A percentile compares a stretch with the other conserved stretches of the same genome.
phyloP scores from a whole-genome alignment of 2,797 vertebrate species.

The Phaenicophaeus curvirostris region DNA sequence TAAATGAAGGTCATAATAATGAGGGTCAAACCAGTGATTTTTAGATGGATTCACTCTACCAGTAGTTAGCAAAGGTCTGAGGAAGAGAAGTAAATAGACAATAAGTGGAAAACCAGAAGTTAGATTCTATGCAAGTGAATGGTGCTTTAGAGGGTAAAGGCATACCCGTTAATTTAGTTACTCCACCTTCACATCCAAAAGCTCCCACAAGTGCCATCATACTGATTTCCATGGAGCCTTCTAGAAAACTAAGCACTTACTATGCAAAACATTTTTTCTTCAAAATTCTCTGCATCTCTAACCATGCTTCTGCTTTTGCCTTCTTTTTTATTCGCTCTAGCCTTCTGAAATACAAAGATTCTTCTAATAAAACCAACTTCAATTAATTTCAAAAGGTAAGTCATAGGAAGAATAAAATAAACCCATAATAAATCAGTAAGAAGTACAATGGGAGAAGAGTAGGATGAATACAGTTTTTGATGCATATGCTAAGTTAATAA shows the following conservation, averaged over 20 bases:
- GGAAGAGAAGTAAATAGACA: not conserved
- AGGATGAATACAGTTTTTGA: not conserved
- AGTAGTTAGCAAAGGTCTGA: not conserved
- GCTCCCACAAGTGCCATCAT: not conserved
- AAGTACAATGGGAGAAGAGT: not conserved
- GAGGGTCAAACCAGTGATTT: not conserved
- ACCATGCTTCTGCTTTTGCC: not conserved
- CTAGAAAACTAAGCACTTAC: not conserved
- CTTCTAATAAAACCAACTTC: not conserved
- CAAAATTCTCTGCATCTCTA: not conserved
- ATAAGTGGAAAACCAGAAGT: not conserved
- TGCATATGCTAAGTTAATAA: not conserved
- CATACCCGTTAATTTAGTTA: fast-evolving
- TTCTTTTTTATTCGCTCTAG: not conserved
- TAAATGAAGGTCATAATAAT: not conserved
- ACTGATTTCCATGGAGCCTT: not conserved
- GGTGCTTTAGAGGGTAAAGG: not conserved
- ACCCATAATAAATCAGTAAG: fast-evolving
- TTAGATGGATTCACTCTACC: not conserved
- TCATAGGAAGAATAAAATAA: not conserved
- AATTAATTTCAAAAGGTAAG: not conserved
- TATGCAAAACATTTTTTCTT: not conserved
- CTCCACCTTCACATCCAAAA: not conserved
- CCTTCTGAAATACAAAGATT: not conserved
- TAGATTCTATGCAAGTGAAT: not conserved